Evolutionary conservation across 1,140 invertebrate genomes (phyloP), one percentile per base, ranked within the genome.

Genomic region (Caligus rogercresseyi): DNA sequence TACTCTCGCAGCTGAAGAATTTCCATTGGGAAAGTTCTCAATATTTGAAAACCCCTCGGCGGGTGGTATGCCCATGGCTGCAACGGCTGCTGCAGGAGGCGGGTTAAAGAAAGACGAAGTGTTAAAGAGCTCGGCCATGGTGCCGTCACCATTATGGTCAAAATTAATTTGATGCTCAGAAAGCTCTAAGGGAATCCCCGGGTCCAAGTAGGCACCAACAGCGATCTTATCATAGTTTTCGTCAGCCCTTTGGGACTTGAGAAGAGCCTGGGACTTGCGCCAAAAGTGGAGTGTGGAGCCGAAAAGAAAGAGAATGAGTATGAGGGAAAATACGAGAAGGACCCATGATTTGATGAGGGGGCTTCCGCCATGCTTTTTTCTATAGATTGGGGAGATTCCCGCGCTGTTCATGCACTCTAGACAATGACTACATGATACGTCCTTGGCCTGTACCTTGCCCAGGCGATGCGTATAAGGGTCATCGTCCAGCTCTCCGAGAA

Each of bases 301-400:
- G 18, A 18, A 20, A 14, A 60, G 21, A 2, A 60, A n/a, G 23
- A 25, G 1, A 1, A 60, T 43, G 11, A 31, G 24, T 14, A 25
- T 13, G 24, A 25, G 1, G 16, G 20, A 60, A 20, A 60, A 20
- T 18, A n/a, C 57, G 26, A 60, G 3, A 26, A 25, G 24, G 57
- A 60, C 18, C 57, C 57, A 18, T 24, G 26, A 43, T 21, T 31
- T 16, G 24, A 60, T 43, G 21, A 13, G 1, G 18, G 26, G 20
- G 51, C 25, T 16, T 15, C 57, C 23, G 15, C 57, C 24, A 60
- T 43, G 24, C 57, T 21, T 56, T 14, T 56, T 56, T 56, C 20
- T 25, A 14, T 56, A 56, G 2, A 20, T 15, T n/a, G 20, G 16
- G 54, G 54, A 20, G n/a, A 43, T 25, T 21, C 57, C 57, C 2